phyloP scores from a whole-genome alignment of 1,140 invertebrate genomes.

The Heliconius eleuchia region DNA sequence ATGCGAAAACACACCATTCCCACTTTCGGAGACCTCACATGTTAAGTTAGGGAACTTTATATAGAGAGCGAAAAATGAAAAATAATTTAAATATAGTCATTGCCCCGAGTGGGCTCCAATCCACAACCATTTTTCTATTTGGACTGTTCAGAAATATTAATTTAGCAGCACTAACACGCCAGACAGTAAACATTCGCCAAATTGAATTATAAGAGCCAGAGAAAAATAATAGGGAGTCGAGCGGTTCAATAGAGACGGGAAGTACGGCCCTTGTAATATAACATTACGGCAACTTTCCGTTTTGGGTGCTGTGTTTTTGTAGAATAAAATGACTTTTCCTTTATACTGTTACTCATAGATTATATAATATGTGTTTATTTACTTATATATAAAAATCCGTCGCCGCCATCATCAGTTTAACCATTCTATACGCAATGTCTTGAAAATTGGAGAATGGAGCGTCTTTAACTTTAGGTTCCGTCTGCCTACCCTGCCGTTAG shows the following conservation, averaged over 20 bases:
- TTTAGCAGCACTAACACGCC: conserved; percentile 30
- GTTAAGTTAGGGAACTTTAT: too few species aligned
- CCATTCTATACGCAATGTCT: too few species aligned
- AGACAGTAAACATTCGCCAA: conserved; percentile 36
- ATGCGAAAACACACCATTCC: too few species aligned
- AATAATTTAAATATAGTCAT: too few species aligned
- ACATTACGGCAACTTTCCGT: background rate
- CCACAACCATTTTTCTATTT: background rate
- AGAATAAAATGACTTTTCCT: background rate
- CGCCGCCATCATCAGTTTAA: too few species aligned
- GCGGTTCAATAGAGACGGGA: background rate
- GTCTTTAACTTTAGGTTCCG: too few species aligned
- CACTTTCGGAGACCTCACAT: too few species aligned
- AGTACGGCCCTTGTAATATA: conserved; percentile 7
- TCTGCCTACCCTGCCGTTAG: too few species aligned
- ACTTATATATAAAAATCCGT: too few species aligned
- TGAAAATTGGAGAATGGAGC: too few species aligned
- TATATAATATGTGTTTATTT: too few species aligned
- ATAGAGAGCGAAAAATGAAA: too few species aligned
- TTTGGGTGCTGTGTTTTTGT: background rate
- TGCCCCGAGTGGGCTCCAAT: background rate
- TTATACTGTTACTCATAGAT: background rate
- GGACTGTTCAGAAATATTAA: conserved; percentile 6
- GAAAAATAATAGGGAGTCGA: conserved; percentile 43
- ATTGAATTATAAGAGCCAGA: conserved; percentile 51